Evolutionary conservation across 2,888 invertebrate genomes (phyloP).

Genomic region (Horisme vitalbata): DNA sequence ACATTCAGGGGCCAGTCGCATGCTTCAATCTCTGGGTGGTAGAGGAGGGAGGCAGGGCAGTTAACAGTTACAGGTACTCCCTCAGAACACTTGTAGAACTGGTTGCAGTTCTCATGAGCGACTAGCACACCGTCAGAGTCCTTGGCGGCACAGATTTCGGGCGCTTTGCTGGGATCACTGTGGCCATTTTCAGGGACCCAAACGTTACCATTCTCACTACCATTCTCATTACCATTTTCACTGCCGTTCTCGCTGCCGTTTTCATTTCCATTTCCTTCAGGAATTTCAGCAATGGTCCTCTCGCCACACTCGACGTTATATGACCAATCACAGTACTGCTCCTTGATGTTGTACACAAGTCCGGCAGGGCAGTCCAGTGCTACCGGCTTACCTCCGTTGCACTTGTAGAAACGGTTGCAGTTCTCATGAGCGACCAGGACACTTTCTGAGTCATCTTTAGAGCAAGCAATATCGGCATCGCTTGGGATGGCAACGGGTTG

Average conservation of each 20-base stretch:
- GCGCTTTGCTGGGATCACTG: conserved; percentile 26
- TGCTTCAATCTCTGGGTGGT: conserved; percentile 36
- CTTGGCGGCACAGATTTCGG: conserved; percentile 25
- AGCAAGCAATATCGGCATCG: conserved; percentile 18
- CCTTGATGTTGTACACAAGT: conserved; percentile 24
- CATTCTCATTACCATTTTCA: neutral
- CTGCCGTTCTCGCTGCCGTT: neutral
- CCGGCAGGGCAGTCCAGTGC: conserved; percentile 19
- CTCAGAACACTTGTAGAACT: conserved; percentile 42
- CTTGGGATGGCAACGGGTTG: conserved; percentile 1
- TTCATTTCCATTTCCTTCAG: too few relatives aligned
- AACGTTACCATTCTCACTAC: neutral
- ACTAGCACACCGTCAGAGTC: conserved; percentile 31
- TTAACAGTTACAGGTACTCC: conserved; percentile 33
- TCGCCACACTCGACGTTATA: conserved; percentile 21
- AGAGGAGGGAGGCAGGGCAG: conserved; percentile 40
- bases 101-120: conserved; percentile 42
- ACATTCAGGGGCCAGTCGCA: conserved; percentile 33
- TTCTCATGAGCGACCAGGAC: conserved; percentile 31
- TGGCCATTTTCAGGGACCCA: conserved; percentile 12
- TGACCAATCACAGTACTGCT: conserved; percentile 31
- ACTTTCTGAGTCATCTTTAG: conserved; percentile 16
- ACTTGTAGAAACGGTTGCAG: conserved; percentile 33
- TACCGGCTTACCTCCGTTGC: conserved; percentile 18
- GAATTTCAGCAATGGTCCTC: conserved; percentile 18